Percentiles rank a stretch among this genome's conserved stretches.
phyloP scores from a whole-genome alignment of 1,140 invertebrate genomes.

The Drosophila rhopaloa region DNA sequence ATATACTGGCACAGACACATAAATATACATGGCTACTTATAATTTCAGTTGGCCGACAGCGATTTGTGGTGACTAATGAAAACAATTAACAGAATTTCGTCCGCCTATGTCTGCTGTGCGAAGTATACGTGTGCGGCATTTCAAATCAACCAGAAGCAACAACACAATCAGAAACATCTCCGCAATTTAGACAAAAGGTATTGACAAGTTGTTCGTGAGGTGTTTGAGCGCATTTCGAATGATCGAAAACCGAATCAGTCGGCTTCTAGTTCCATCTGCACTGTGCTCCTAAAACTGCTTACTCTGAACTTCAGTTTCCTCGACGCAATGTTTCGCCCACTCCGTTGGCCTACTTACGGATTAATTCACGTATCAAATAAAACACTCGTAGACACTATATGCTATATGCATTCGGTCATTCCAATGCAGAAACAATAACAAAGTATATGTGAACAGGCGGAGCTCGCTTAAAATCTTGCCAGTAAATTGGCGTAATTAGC shows the following conservation, averaged over 20 bases:
- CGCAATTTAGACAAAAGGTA: slow-evolving; percentile 25
- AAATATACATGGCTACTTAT: background rate
- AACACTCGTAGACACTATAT: slow-evolving; percentile 11
- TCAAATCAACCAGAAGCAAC: slow-evolving; percentile 33
- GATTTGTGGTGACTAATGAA: slow-evolving; percentile 64
- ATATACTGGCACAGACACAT: background rate
- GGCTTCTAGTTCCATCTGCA: background rate
- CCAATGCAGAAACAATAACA: slow-evolving; percentile 34
- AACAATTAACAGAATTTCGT: slow-evolving; percentile 72
- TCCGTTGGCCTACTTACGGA: slow-evolving; percentile 8
- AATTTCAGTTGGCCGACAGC: slow-evolving; percentile 11
- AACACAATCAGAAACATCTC: slow-evolving; percentile 12
- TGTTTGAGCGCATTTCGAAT: slow-evolving; percentile 13
- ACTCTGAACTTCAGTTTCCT: slow-evolving; percentile 27
- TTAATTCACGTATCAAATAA: slow-evolving; percentile 11
- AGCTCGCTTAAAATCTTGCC: slow-evolving; percentile 54
- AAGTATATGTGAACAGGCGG: slow-evolving; percentile 20
- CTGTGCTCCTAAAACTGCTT: no score
- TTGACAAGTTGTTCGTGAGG: slow-evolving; percentile 23
- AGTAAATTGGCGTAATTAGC: slow-evolving; percentile 70
- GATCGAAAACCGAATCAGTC: slow-evolving; percentile 1
- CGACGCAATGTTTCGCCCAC: background rate
- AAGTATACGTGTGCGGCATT: slow-evolving; percentile 57
- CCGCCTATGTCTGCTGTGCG: slow-evolving; percentile 24
- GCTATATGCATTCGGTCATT: background rate